Evolutionary conservation across 2,888 invertebrate species (phyloP).

Genomic region (Parelbella ahira): DNA sequence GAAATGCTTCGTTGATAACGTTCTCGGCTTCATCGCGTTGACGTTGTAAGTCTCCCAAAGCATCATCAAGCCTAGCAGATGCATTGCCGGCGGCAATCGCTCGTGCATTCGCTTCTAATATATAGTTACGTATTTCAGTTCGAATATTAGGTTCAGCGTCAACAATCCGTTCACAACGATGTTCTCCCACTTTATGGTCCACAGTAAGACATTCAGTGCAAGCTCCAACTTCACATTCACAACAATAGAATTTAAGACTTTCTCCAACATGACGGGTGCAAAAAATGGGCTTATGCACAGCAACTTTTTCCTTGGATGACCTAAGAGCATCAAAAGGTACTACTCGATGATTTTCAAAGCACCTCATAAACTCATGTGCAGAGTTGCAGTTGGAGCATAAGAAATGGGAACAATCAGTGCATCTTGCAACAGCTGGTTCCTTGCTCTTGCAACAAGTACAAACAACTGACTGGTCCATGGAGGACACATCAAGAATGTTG

Average conservation of each 20-base stretch:
- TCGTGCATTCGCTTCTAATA: conserved; percentile 88
- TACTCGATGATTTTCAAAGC: conserved; percentile 97
- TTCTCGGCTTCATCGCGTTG: conserved; percentile 92
- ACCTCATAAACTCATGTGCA: conserved; percentile 97
- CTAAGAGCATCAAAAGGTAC: conserved; percentile 93
- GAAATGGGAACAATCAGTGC: conserved; percentile 96
- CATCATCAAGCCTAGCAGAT: conserved; percentile 86
- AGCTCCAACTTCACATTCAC: conserved; percentile 91
- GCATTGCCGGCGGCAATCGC: conserved; percentile 88
- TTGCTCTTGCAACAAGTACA: conserved; percentile 98
- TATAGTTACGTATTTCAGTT: conserved; percentile 87
- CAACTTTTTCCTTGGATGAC: conserved; percentile 87
- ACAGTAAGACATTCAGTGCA: conserved; percentile 92
- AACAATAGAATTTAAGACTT: conserved; percentile 93
- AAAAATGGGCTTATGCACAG: conserved; percentile 93
- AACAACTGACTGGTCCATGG: conserved; percentile 86
- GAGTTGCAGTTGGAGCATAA: conserved; percentile 96
- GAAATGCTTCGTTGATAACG: conserved; percentile 89
- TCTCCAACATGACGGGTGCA: conserved; percentile 91
- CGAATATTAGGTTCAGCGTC: conserved; percentile 90
- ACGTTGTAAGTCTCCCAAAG: conserved; percentile 91
- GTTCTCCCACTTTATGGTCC: conserved; percentile 90
- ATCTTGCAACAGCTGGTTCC: conserved; percentile 95
- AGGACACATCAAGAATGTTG: conserved; percentile 90
- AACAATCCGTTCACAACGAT: conserved; percentile 90